A percentile compares a stretch with the other conserved stretches of the same genome.
Evolutionary conservation across 2,888 invertebrate species (phyloP).

Genomic region (Apamea epomidion): DNA sequence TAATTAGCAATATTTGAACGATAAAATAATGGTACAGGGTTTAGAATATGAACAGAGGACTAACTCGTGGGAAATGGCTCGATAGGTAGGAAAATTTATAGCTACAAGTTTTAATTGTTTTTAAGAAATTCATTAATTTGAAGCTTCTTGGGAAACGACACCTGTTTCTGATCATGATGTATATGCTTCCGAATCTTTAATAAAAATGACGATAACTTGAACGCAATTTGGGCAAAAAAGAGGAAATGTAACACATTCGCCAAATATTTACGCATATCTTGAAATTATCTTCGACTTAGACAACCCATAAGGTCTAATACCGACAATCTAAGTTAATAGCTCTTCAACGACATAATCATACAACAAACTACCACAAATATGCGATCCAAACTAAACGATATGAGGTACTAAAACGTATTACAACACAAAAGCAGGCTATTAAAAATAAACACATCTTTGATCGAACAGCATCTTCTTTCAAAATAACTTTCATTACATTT

Average conservation of each 20-base stretch:
- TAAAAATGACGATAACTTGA: background rate
- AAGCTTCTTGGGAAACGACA: constrained; percentile 6
- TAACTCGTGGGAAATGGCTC: constrained; percentile 8
- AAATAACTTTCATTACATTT: constrained; percentile 59
- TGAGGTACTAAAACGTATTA: background rate
- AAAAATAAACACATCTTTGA: constrained; percentile 39
- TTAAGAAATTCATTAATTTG: constrained; percentile 21
- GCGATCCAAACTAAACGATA: constrained; percentile 1
- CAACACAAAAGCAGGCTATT: constrained; percentile 9
- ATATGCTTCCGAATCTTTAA: background rate
- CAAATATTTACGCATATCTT: background rate
- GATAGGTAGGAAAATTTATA: constrained; percentile 19
- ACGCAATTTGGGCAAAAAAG: background rate
- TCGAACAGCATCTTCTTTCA: constrained; percentile 39
- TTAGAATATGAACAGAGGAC: constrained; percentile 12
- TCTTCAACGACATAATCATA: background rate
- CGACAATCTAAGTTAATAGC: background rate
- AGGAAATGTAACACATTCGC: background rate
- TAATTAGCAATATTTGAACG: constrained; percentile 53
- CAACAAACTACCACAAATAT: constrained; percentile 5
- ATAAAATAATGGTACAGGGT: constrained; percentile 42
- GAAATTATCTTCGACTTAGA: background rate
- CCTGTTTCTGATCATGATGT: background rate
- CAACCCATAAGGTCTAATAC: background rate
- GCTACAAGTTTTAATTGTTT: constrained; percentile 16